Evolutionary conservation across 2,797 vertebrate species (phyloP), one percentile per base, ranked within the genome.

Genomic region (Phalanger gymnotis): DNA sequence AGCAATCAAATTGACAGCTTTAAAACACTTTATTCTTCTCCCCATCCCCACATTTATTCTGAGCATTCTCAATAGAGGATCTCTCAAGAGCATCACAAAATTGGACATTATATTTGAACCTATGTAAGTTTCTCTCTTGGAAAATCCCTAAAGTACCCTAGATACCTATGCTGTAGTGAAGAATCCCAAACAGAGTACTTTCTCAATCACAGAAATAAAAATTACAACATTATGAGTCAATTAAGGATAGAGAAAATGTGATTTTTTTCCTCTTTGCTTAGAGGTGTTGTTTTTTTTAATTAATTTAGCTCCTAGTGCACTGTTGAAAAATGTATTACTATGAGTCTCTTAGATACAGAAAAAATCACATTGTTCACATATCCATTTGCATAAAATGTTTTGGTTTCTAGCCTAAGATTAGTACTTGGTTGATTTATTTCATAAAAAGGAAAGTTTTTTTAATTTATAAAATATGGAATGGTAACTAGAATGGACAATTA

Each of bases 71-170:
- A 81, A 4, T 91, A 93, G 58, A 91, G n/a, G 96, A 96, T 19
- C 11, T 96, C 90, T 96, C 30, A 96, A 94, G 61, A 97, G 53
- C 87, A 54, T 87, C 90, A 92, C n/a, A 93, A 96, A 96, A 96
- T 55, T 55, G 34, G 31, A 92, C 54, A 73, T 1, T n/a, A 94
- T 91, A 92, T 25, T 94, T 94, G 54, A 22, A 5, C 57, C n/a
- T 91, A 53, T 92, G 90, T 9, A 16, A 54, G 92, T 95, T 96
- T 96, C 91, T 91, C 55, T 66, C 94, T 25, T 95, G 52, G 53
- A 81, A 95, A 96, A 89, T 92, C 7, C 66, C 89, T 91, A 54
- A 93, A 90, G 34, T 94, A 54, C 52, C 14, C 31, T 91, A 93
- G 90, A 91, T 94, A 91, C 3, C 11, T 54, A 92, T 93, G 13